Base-by-base conservation (phyloP, 2,888 invertebrate genomes). In the Archips crataeganus region DNA sequence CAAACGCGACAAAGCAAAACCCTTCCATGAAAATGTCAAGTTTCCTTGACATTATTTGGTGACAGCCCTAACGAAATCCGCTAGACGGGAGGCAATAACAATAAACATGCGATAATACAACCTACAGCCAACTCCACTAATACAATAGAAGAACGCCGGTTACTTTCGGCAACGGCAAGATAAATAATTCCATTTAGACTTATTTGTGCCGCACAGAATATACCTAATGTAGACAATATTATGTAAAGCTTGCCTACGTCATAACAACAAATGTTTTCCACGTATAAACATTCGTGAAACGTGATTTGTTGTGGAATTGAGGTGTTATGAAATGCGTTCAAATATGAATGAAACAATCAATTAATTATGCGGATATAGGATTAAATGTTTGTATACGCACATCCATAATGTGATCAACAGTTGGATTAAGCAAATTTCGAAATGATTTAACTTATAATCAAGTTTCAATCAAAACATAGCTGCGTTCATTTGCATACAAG, bases 181-280 rank as follows among this genome's bases (percentile, higher is more conserved):
- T 84, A 85, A 85, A 87, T 86, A 86, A 85, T 85, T 80, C 80
- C 78, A 79, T 79, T 80, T 77, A 69, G 72, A 78, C 79, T 79
- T 85, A 83, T 85, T 85, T 84, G 80, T 75, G 73, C 74, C 75
- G 36, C 47, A 68, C 59, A 69, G 73, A 77, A 69, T 51, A 77
- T 23, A 23, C 23, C 23, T 74, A 64, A 75, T 72, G 73, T 75
- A 75, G 79, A 80, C 79, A 80, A 81, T 82, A 81, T 81, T 84
- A 83, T 80, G 80, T 81, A 80, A 80, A 84, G 81, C 75, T 71
- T 73, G 75, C 77, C 75, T 78, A 79, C 76, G 77, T 80, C 80
- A 79, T 78, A 80, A 83, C 79, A 84, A 82, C 78, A 81, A 80
- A 77, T 76, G 59, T 60, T 75, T 75, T 64, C 82, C 77, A 75